Evolutionary conservation across 92 coral and sea anemone species (phyloP).

Genomic region (Bergia sp.): DNA sequence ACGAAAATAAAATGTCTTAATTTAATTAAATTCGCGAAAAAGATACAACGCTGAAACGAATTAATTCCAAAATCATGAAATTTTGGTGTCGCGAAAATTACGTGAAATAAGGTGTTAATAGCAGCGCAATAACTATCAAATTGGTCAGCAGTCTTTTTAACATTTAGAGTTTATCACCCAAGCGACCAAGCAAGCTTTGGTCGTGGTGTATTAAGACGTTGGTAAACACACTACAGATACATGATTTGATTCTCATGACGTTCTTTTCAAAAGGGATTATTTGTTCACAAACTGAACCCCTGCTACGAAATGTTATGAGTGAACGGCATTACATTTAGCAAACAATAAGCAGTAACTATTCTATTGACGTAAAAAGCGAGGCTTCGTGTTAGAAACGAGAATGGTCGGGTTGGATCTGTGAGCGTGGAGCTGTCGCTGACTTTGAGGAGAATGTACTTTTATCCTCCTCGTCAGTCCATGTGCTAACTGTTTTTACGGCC

Average conservation of each 20-base stretch:
- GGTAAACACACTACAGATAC: background rate
- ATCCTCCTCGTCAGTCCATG: background rate
- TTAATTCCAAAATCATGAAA: too few relatives aligned
- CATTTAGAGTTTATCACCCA: background rate
- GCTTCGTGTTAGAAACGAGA: background rate
- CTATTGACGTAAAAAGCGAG: background rate
- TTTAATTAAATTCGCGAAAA: too few relatives aligned
- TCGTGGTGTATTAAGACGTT: background rate
- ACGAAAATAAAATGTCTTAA: too few relatives aligned
- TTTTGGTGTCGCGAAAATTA: too few relatives aligned
- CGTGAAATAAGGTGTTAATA: too few relatives aligned
- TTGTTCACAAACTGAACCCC: constrained; percentile 29
- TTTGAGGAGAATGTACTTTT: background rate
- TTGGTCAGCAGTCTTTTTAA: background rate
- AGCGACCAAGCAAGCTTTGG: background rate
- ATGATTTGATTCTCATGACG: background rate
- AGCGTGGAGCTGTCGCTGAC: background rate
- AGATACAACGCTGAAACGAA: too few relatives aligned
- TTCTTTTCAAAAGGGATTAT: background rate
- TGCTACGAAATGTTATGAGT: constrained; percentile 11
- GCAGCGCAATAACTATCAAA: background rate
- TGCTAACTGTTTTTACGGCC: background rate
- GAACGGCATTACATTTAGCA: background rate
- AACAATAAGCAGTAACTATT: background rate
- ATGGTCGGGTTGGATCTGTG: background rate